Conservation (phyloP, 2,797 vertebrate genomes). For the Mus caroli region DNA sequence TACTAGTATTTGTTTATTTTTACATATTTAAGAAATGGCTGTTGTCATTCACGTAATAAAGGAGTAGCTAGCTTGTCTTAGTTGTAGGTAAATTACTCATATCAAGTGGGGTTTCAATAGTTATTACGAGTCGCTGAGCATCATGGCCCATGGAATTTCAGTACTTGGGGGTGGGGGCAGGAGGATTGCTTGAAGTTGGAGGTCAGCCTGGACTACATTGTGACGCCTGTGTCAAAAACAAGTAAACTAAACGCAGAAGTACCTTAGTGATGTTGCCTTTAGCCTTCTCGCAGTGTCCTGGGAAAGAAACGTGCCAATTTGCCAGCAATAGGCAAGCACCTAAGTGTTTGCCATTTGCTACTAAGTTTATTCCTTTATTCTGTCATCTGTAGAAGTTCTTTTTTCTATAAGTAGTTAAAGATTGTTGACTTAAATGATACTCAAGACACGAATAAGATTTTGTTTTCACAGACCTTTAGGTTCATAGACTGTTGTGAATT, state of each 20-base stretch:
- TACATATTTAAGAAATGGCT: conserved; percentile 34
- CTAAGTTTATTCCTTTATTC: conserved; percentile 54
- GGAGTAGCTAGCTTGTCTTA: neutral
- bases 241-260: neutral
- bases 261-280: neutral
- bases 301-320: neutral
- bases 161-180: neutral
- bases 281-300: neutral
- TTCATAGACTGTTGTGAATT: neutral
- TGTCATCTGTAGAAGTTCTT: conserved; percentile 39
- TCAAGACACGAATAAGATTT: neutral
- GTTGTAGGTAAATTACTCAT: conserved; percentile 37
- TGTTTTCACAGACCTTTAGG: conserved; percentile 29
- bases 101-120: conserved; percentile 56
- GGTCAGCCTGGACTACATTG: neutral
- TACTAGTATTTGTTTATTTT: conserved; percentile 56
- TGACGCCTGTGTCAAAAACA: neutral
- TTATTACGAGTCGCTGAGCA: neutral
- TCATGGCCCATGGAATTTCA: neutral
- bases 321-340: neutral
- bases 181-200: neutral
- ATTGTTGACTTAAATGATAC: conserved; percentile 24
- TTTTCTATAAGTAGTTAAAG: conserved; percentile 37
- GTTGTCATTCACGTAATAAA: conserved; percentile 36
- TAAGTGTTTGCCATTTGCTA: conserved; percentile 53